phyloP scores from a whole-genome alignment of 37 sponge, comb jelly and placozoan species.

The Chondrilla cf. caribensis region DNA sequence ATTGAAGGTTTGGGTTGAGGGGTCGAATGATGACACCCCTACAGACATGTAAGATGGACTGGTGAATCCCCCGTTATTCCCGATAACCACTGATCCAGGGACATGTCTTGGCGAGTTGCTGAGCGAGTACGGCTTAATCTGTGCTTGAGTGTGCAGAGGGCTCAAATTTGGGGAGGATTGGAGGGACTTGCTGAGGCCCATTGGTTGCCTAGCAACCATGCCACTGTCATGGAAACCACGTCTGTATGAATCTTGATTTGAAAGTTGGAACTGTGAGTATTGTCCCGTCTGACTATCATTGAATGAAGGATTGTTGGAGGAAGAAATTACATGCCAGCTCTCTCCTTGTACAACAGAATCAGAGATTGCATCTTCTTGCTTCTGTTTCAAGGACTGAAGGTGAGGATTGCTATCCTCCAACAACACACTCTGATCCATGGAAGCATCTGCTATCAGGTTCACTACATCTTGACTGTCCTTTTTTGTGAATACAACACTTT shows the following conservation, averaged over 20 bases:
- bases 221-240: neutral
- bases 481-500: no score
- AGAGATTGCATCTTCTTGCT: no score
- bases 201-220: neutral
- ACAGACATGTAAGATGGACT: neutral
- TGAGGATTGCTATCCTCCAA: no score
- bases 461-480: no score
- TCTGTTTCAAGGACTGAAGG: no score
- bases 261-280: neutral
- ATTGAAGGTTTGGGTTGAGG: neutral
- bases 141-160: neutral
- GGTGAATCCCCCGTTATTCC: neutral
- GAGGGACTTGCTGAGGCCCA: constrained; percentile 3
- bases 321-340: neutral
- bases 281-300: neutral
- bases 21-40: neutral
- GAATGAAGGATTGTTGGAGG: neutral
- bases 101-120: neutral
- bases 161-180: neutral
- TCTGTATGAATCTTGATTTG: neutral
- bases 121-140: neutral
- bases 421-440: no score
- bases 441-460: no score
- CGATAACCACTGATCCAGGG: no score
- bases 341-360: neutral